These are phyloP conservation scores for Megaleporinus macrocephalus DNA, from an alignment of 2,113 vertebrate species.

Conservation along the genomic window DNA sequence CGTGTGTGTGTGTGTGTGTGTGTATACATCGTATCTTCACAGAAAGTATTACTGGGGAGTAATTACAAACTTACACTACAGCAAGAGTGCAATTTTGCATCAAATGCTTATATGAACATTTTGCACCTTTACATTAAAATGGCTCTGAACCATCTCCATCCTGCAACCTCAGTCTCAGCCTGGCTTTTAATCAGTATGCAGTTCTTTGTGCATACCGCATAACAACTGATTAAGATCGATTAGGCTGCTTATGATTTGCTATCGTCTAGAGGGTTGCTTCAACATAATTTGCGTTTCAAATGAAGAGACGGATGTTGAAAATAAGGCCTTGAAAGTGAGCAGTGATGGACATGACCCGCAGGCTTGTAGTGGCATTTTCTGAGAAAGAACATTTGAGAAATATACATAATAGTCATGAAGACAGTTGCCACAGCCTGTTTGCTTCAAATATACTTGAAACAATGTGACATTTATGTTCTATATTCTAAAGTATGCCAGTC, in stretches of 20 bases:
- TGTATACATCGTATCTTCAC: too few species aligned
- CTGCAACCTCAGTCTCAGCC: background rate
- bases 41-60: background rate
- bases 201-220: conserved; percentile 24
- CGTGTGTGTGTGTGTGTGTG: too few species aligned
- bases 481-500: background rate
- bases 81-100: background rate
- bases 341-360: conserved; percentile 27
- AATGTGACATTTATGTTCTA: background rate
- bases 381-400: background rate
- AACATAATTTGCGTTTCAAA: conserved; percentile 69
- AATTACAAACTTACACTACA: background rate
- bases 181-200: conserved; percentile 17
- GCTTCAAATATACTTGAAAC: conserved; percentile 5
- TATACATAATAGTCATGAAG: background rate
- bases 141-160: background rate
- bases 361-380: conserved; percentile 17
- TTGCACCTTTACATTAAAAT: background rate
- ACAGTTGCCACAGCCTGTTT: conserved; percentile 28
- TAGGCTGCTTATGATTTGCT: conserved; percentile 54
- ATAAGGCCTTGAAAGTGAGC: conserved; percentile 55
- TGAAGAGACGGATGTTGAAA: conserved; percentile 49
- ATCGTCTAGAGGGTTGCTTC: conserved; percentile 33
- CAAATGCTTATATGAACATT: background rate
- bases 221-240: conserved; percentile 66